phyloP scores from a whole-genome alignment of 2,888 invertebrate genomes.

The Acronicta alni region DNA sequence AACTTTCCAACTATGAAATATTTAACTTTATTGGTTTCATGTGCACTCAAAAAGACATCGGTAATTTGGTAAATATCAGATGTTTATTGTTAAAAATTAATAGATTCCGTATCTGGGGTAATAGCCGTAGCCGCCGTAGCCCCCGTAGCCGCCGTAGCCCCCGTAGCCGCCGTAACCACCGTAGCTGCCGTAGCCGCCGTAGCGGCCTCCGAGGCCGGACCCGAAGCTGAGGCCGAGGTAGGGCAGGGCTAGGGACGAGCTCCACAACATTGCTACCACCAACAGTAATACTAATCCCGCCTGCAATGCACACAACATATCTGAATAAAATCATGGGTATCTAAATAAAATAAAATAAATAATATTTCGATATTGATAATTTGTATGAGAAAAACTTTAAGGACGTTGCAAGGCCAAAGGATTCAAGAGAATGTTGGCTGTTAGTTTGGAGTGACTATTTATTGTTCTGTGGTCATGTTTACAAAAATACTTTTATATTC shows the following conservation, averaged over 20 bases:
- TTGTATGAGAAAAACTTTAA: too few relatives aligned
- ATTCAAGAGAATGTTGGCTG: too few relatives aligned
- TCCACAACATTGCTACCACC: conserved; percentile 20
- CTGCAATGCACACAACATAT: conserved; percentile 20
- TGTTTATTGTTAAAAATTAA: not conserved
- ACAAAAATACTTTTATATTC: too few relatives aligned
- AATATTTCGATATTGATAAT: too few relatives aligned
- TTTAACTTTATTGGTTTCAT: not conserved
- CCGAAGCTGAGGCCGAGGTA: conserved; percentile 19
- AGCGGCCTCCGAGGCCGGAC: conserved; percentile 9
- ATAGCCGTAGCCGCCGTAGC: conserved; percentile 13
- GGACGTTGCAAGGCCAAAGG: too few relatives aligned
- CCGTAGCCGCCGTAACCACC: conserved; percentile 16
- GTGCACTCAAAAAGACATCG: not conserved
- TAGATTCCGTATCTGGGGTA: conserved; percentile 4
- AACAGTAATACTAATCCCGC: conserved; percentile 15
- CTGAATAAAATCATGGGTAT: too few relatives aligned
- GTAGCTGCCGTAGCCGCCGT: conserved; percentile 10
- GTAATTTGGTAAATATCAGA: not conserved
- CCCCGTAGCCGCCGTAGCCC: conserved; percentile 20
- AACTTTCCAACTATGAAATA: conserved; percentile 4
- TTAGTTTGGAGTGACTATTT: too few relatives aligned
- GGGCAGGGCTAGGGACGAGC: conserved; percentile 31
- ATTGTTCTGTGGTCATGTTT: too few relatives aligned
- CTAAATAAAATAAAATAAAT: too few relatives aligned